phyloP scores from a whole-genome alignment of 2,113 vertebrate species.

The Xiphophorus maculatus region DNA sequence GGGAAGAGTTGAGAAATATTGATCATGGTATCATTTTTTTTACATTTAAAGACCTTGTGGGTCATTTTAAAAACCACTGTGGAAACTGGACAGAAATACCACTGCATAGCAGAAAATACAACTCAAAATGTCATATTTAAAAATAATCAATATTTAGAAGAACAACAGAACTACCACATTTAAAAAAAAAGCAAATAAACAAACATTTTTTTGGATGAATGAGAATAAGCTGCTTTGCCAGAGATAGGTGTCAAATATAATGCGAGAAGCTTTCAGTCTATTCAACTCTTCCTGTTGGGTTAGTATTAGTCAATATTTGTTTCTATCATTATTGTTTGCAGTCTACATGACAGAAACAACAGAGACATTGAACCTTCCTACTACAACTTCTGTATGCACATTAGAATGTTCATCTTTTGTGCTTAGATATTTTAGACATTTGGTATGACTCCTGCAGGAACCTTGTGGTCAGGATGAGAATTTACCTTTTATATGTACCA shows the following conservation, averaged over 20 bases:
- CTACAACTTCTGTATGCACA: neutral
- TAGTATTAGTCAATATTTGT: neutral
- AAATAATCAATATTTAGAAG: no score
- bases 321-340: neutral
- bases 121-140: neutral
- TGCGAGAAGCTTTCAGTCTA: neutral
- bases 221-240: no score
- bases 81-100: neutral
- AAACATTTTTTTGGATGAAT: neutral
- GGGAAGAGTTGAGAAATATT: no score
- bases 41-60: neutral
- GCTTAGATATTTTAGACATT: neutral
- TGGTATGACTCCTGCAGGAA: no score
- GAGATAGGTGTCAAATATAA: neutral
- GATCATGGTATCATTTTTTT: no score
- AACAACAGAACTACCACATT: neutral
- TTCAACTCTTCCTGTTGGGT: neutral
- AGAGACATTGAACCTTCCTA: neutral
- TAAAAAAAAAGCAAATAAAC: neutral
- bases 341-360: neutral
- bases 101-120: neutral
- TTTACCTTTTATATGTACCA: no score
- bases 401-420: neutral
- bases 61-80: neutral
- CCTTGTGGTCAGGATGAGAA: no score